Percentiles rank a stretch among this genome's conserved stretches.
phyloP scores from a whole-genome alignment of 2,113 vertebrate genomes.

The Protomyctophum bolini region DNA sequence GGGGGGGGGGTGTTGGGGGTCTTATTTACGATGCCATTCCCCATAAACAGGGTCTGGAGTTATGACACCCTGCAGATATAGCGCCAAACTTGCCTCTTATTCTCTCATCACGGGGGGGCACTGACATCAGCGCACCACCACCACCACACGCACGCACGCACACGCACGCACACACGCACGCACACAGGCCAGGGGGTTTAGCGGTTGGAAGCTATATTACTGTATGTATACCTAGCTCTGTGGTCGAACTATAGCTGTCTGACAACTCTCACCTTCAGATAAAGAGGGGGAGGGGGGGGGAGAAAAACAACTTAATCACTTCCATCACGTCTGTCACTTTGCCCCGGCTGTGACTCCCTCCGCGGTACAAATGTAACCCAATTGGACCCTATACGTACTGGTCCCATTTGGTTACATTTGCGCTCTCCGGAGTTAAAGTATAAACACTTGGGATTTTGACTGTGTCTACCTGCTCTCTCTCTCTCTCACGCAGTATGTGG shows the following conservation, averaged over 20 bases:
- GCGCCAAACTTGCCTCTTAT: constrained; percentile 92
- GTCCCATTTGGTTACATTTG: too few relatives aligned
- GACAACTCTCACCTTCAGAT: constrained; percentile 93
- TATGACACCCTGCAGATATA: constrained; percentile 97
- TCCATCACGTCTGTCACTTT: too few relatives aligned
- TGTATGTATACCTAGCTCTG: constrained; percentile 89
- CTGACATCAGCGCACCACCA: constrained; percentile 92
- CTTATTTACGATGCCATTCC: constrained; percentile 99
- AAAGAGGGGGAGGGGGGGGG: too few relatives aligned
- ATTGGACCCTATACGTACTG: too few relatives aligned
- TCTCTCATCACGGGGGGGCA: constrained; percentile 87
- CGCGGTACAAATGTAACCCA: too few relatives aligned
- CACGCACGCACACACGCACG: too few relatives aligned
- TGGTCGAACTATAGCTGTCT: constrained; percentile 86
- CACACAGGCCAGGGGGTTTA: constrained; percentile 55
- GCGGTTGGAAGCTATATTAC: constrained; percentile 65
- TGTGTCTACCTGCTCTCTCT: constrained; percentile 61
- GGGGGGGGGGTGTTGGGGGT: constrained; percentile 66
- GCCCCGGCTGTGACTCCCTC: too few relatives aligned
- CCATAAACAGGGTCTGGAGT: constrained; percentile 98
- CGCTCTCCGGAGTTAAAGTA: too few relatives aligned
- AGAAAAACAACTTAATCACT: too few relatives aligned
- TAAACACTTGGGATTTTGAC: too few relatives aligned
- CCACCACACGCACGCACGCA: too few relatives aligned
- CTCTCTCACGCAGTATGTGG: not conserved